These are phyloP conservation scores for Sycophila texana DNA, from an alignment of 2,888 invertebrate genomes.

Conservation along the genomic window DNA sequence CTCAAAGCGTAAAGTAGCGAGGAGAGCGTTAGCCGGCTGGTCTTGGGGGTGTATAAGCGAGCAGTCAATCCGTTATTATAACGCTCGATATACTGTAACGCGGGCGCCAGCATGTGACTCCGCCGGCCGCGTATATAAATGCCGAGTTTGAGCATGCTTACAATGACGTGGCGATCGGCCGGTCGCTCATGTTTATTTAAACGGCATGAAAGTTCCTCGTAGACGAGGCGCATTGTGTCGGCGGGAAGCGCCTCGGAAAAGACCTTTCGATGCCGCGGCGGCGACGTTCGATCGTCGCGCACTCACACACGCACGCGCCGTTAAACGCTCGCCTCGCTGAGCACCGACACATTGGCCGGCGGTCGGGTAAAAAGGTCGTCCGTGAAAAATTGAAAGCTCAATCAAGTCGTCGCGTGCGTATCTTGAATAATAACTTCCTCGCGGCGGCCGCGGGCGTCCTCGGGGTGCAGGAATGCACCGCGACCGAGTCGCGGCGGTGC, in stretches of 20 bases:
- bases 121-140: constrained; percentile 43
- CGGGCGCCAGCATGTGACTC: constrained; percentile 68
- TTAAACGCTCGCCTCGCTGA: background rate
- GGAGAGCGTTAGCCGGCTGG: constrained; percentile 28
- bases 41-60: constrained; percentile 36
- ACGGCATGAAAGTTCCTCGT: constrained; percentile 62
- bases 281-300: constrained; percentile 36
- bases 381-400: constrained; percentile 39
- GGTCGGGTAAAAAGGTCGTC: constrained; percentile 1
- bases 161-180: constrained; percentile 72
- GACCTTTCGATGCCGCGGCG: constrained; percentile 3
- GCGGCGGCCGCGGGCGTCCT: background rate
- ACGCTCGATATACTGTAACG: constrained; percentile 60
- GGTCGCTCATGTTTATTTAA: constrained; percentile 71
- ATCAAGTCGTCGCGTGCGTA: constrained; percentile 14
- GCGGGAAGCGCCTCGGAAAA: constrained; percentile 34
- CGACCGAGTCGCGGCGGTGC: background rate
- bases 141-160: constrained; percentile 45
- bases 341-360: background rate
- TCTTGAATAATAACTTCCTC: constrained; percentile 25
- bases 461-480: constrained; percentile 23
- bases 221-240: constrained; percentile 58
- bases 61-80: constrained; percentile 55
- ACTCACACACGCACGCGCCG: background rate
- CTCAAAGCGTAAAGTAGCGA: constrained; percentile 22